Conservation (phyloP, 2,888 invertebrate species). For the Diarsia brunnea region DNA sequence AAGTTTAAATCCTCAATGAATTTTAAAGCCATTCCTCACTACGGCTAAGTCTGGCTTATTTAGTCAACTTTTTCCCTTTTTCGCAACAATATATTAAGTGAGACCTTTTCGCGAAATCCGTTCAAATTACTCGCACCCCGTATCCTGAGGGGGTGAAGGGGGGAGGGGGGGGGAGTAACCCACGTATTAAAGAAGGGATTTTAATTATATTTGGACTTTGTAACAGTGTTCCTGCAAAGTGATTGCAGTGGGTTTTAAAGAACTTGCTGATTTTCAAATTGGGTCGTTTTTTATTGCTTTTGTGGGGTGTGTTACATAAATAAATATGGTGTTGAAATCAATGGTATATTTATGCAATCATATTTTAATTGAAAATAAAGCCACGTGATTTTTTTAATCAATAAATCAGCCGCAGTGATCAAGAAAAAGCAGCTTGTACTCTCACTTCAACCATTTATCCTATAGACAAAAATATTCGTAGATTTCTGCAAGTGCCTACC, state of each 20-base stretch:
- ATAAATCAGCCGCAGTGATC: too few species aligned
- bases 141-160: slow-evolving; percentile 69
- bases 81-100: slow-evolving; percentile 80
- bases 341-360: background rate
- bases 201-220: slow-evolving; percentile 62
- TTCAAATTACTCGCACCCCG: slow-evolving; percentile 78
- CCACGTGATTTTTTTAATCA: background rate
- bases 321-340: slow-evolving; percentile 31
- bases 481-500: background rate
- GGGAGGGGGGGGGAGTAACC: slow-evolving; percentile 65
- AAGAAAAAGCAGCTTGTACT: too few species aligned
- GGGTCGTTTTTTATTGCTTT: slow-evolving; percentile 22
- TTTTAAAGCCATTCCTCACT: slow-evolving; percentile 77
- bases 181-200: slow-evolving; percentile 67
- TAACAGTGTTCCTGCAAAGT: slow-evolving; percentile 59
- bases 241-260: slow-evolving; percentile 55
- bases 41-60: slow-evolving; percentile 75
- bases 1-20: slow-evolving; percentile 70
- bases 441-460: background rate
- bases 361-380: background rate
- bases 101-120: slow-evolving; percentile 80
- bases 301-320: slow-evolving; percentile 19
- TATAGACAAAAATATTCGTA: background rate
- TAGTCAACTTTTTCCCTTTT: slow-evolving; percentile 75
- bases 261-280: slow-evolving; percentile 38